These are phyloP conservation scores for Galeopsomyia nigrocyanea DNA, from an alignment of 2,888 invertebrate species.

Conservation along the genomic window DNA sequence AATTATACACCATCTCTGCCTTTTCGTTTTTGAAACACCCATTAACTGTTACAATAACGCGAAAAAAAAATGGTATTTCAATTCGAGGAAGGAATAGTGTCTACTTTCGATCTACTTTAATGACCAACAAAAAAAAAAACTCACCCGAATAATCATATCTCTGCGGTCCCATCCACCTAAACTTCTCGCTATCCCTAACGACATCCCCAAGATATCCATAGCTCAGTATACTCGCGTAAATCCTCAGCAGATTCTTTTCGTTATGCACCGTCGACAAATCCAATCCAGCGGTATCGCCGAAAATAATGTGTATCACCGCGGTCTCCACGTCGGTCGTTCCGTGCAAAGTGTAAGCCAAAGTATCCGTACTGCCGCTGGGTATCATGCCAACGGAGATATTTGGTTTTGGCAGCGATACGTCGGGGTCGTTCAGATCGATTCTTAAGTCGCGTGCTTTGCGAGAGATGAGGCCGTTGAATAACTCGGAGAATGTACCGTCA, in stretches of 20 bases:
- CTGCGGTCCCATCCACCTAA: slow-evolving; percentile 88
- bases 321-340: slow-evolving; percentile 86
- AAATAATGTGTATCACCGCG: slow-evolving; percentile 84
- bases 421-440: slow-evolving; percentile 72
- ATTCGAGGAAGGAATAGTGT: too few relatives aligned
- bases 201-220: slow-evolving; percentile 91
- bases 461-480: slow-evolving; percentile 80
- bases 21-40: too few relatives aligned
- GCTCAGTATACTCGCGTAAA: slow-evolving; percentile 83
- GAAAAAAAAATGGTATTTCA: too few relatives aligned
- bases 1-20: too few relatives aligned
- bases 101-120: too few relatives aligned
- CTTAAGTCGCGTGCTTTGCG: slow-evolving; percentile 72
- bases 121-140: slow-evolving; percentile 33
- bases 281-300: slow-evolving; percentile 80
- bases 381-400: slow-evolving; percentile 77
- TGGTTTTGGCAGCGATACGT: slow-evolving; percentile 70
- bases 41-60: too few relatives aligned
- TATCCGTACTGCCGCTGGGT: slow-evolving; percentile 84
- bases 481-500: slow-evolving; percentile 88
- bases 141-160: slow-evolving; percentile 84
- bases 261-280: slow-evolving; percentile 83
- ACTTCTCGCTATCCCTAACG: slow-evolving; percentile 82
- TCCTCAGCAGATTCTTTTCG: slow-evolving; percentile 73
- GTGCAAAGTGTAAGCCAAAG: slow-evolving; percentile 83